Conservation (phyloP, 1,140 invertebrate genomes). For the Lepidurus arcticus region DNA sequence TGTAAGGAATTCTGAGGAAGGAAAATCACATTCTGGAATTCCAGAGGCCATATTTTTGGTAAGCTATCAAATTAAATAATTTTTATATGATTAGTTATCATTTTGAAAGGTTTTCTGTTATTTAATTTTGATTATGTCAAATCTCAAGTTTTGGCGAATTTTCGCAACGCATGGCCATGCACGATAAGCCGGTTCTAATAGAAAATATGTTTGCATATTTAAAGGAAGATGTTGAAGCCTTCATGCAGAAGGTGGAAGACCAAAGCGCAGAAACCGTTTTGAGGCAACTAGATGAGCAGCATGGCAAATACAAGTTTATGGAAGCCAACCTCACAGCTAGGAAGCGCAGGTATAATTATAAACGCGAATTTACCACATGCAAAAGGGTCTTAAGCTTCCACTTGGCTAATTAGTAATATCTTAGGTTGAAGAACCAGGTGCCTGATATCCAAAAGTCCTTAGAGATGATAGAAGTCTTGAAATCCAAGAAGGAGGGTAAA, state of each 20-base stretch:
- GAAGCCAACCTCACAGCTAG: conserved; percentile 82
- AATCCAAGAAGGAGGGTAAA: conserved; percentile 63
- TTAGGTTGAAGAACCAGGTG: conserved; percentile 73
- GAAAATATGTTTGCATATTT: conserved; percentile 40
- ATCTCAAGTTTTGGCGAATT: not conserved
- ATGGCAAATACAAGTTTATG: conserved; percentile 96
- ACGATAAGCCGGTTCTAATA: not conserved
- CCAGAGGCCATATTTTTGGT: conserved; percentile 75
- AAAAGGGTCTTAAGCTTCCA: not conserved
- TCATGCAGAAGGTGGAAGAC: conserved; percentile 73
- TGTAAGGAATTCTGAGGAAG: conserved; percentile 40
- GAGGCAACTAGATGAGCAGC: conserved; percentile 78
- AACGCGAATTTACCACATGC: not conserved
- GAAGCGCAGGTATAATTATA: conserved; percentile 55
- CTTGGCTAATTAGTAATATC: conserved; percentile 35
- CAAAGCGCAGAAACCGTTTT: conserved; percentile 75
- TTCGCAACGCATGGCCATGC: not conserved
- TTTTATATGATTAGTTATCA: too few relatives aligned
- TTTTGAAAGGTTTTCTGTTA: too few relatives aligned
- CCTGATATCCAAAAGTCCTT: conserved; percentile 87
- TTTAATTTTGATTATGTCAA: too few relatives aligned
- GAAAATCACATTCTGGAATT: conserved; percentile 68
- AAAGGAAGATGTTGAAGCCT: conserved; percentile 92
- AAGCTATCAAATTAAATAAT: conserved; percentile 42
- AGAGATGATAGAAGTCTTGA: conserved; percentile 85